Base-by-base conservation (phyloP, 2,797 vertebrate species). In the Coluber constrictor region DNA sequence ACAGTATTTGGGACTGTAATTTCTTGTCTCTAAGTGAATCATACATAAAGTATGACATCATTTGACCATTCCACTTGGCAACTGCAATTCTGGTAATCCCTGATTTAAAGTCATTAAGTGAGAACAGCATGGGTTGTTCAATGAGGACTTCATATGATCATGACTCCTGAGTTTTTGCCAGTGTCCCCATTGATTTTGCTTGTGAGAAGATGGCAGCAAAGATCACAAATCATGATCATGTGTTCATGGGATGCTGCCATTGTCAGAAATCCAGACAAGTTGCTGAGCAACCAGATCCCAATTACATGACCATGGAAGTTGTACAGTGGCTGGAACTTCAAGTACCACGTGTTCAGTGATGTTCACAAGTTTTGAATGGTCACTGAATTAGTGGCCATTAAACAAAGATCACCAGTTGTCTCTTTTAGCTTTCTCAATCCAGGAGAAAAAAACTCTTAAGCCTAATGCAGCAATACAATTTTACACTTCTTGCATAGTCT, bases 391-490 rank as follows among this genome's bases (percentile, higher is more conserved):
- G 74, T 83, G 74, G 37, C 37, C 37, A 43, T 47, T 43, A 83
- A 83, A 43, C 37, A 83, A 74, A 32, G 4, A 15, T n/a, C 29
- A n/a, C 29, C 89, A 91, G 87, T 96, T 51, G 96, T 96, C 95
- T 95, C 93, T 96, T 96, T 96, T 96, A 95, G 94, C 87, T 93
- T 95, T 96, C 23, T 25, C 74, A 93, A 95, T 94, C 70, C 87
- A 0, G 2, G 86, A 94, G 93, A 94, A 90, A 92, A 56, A 83
- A 88, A 60, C 18, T 20, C 12, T 88, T 61, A 25, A 66, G 54
- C 74, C 43, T 47, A 66, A 93, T 61, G 9, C 57, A 94, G 86
- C 94, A 59, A 66, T 79, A 25, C 70, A 92, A 0, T 87, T 93
- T 91, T 90, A 16, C 43, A 47, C 47, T 55, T 61, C 47, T 86